Conservation (phyloP, 2,888 invertebrate species). For the Empis livida region DNA sequence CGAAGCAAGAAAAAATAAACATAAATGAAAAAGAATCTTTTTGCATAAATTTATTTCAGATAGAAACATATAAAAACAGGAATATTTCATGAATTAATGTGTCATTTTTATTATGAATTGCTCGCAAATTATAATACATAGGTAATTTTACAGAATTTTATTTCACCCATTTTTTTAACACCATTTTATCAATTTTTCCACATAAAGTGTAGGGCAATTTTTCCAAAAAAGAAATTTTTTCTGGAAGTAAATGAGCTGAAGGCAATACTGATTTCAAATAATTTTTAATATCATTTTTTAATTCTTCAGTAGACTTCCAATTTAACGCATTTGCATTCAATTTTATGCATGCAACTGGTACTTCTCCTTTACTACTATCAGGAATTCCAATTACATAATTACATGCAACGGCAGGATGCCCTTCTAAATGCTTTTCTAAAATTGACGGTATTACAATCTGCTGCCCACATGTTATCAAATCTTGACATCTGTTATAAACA, state of each 20-base stretch:
- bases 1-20: too few relatives aligned
- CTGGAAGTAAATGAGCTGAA: background rate
- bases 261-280: background rate
- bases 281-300: background rate
- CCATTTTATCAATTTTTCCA: background rate
- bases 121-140: too few relatives aligned
- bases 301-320: background rate
- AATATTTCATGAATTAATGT: too few relatives aligned
- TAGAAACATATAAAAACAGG: too few relatives aligned
- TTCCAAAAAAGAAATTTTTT: slow-evolving; percentile 2
- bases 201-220: background rate
- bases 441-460: background rate
- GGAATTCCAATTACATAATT: slow-evolving; percentile 6
- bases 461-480: background rate
- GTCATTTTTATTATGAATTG: too few relatives aligned
- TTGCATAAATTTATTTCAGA: too few relatives aligned
- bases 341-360: background rate
- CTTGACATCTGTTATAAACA: background rate
- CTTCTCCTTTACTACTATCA: slow-evolving; percentile 2
- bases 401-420: background rate
- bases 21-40: too few relatives aligned
- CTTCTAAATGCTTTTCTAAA: background rate
- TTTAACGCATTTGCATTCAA: too few relatives aligned
- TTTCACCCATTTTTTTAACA: background rate
- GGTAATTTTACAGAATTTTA: too few relatives aligned